A percentile compares a stretch with the other conserved stretches of the same genome.
phyloP scores from a whole-genome alignment of 2,888 invertebrate species.

The Belgica antarctica region DNA sequence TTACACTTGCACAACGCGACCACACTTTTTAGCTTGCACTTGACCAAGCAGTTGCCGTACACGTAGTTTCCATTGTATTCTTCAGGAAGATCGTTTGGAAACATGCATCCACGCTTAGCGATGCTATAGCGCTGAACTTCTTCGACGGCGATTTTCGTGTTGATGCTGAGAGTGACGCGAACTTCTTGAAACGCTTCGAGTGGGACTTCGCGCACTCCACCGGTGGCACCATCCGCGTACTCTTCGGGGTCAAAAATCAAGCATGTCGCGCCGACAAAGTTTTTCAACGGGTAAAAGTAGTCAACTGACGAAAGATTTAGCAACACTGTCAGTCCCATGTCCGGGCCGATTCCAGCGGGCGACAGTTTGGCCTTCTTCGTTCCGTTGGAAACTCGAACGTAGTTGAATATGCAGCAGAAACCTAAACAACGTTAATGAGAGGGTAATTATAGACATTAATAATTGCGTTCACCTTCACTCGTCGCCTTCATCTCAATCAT shows the following conservation, averaged over 20 bases:
- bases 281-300: conserved; percentile 57
- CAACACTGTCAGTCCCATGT: conserved; percentile 56
- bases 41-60: conserved; percentile 59
- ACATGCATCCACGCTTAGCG: conserved; percentile 57
- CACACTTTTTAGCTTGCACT: conserved; percentile 56
- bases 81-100: conserved; percentile 53
- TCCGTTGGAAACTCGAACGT: neutral
- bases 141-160: conserved; percentile 43
- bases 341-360: conserved; percentile 49
- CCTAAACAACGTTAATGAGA: neutral
- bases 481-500: conserved; percentile 58
- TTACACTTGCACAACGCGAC: conserved; percentile 58
- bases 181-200: conserved; percentile 50
- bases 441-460: no score
- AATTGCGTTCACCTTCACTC: conserved; percentile 51
- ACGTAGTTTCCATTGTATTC: conserved; percentile 56
- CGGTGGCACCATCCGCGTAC: conserved; percentile 56
- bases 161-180: conserved; percentile 45
- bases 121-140: conserved; percentile 44
- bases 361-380: neutral
- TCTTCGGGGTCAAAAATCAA: conserved; percentile 56
- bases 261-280: conserved; percentile 56
- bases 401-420: conserved; percentile 38
- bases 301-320: conserved; percentile 58
- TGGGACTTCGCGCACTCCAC: conserved; percentile 53